These are phyloP conservation scores for Synergus itoensis DNA, from an alignment of 2,888 invertebrate species.

Conservation along the genomic window DNA sequence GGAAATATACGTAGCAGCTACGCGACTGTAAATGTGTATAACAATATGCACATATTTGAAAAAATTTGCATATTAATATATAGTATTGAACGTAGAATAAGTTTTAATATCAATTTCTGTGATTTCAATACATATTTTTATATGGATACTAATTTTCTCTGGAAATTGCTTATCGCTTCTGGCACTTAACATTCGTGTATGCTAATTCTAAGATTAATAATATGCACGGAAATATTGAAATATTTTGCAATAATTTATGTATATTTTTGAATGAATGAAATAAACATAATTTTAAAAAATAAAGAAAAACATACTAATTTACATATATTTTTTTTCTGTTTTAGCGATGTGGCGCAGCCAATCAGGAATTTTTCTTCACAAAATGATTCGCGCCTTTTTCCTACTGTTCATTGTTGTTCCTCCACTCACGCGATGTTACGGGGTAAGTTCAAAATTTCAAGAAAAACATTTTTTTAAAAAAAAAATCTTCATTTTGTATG, in stretches of 20 bases:
- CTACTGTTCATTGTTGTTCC: slow-evolving; percentile 75
- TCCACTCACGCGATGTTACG: slow-evolving; percentile 76
- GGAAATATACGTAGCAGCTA: neutral
- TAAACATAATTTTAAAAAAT: neutral
- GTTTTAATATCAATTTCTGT: neutral
- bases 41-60: neutral
- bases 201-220: neutral
- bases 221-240: neutral
- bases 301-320: neutral
- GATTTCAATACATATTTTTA: neutral
- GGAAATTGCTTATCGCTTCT: neutral
- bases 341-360: slow-evolving; percentile 77
- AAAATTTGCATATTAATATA: neutral
- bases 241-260: neutral
- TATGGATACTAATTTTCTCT: neutral
- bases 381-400: slow-evolving; percentile 77
- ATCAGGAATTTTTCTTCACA: slow-evolving; percentile 74
- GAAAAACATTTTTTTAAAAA: neutral
- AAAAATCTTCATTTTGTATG: too few relatives aligned
- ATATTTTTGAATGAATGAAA: neutral
- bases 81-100: neutral
- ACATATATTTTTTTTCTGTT: slow-evolving; percentile 60
- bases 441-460: slow-evolving; percentile 68
- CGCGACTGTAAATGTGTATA: neutral
- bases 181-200: neutral